Conservation (phyloP, 2,888 invertebrate genomes). For the Pimpla rufipes region DNA sequence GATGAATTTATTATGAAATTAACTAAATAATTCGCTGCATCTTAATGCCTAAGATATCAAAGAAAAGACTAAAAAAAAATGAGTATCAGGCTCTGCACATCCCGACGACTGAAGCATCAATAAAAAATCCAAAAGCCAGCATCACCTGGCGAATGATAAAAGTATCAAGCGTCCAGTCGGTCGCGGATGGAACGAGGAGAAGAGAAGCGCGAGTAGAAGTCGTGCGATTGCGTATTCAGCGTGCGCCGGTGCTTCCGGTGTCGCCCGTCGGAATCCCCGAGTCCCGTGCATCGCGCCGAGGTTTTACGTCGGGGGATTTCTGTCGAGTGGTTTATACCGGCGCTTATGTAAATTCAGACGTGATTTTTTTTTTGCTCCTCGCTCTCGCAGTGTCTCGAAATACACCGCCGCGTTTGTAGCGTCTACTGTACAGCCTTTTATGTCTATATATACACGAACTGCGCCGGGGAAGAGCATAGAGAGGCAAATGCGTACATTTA, state of each 20-base stretch:
- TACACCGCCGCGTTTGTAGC: constrained; percentile 18
- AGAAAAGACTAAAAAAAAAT: constrained; percentile 28
- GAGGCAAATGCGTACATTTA: constrained; percentile 74
- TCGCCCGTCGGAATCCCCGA: constrained; percentile 79
- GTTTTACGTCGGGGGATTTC: constrained; percentile 84
- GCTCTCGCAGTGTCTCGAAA: constrained; percentile 34
- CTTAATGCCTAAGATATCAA: too few relatives aligned
- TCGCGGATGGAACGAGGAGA: too few relatives aligned
- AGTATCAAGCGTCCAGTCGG: constrained; percentile 71
- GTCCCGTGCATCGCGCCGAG: constrained; percentile 65
- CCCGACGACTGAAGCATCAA: too few relatives aligned
- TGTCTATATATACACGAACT: not conserved
- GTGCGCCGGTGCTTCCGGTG: constrained; percentile 77
- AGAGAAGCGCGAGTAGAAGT: constrained; percentile 61
- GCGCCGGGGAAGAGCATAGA: not conserved
- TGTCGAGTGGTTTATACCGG: constrained; percentile 85
- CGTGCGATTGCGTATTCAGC: constrained; percentile 83
- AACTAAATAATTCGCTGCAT: too few relatives aligned
- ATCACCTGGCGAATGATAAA: constrained; percentile 78
- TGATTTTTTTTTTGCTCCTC: constrained; percentile 82
- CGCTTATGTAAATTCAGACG: constrained; percentile 85
- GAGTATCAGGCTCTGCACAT: too few relatives aligned
- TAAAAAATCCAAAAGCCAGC: constrained; percentile 22
- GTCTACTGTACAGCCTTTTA: constrained; percentile 5
- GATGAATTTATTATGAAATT: too few relatives aligned